These are phyloP conservation scores for Parnassius mnemosyne DNA, from an alignment of 2,888 invertebrate species.

Conservation along the genomic window DNA sequence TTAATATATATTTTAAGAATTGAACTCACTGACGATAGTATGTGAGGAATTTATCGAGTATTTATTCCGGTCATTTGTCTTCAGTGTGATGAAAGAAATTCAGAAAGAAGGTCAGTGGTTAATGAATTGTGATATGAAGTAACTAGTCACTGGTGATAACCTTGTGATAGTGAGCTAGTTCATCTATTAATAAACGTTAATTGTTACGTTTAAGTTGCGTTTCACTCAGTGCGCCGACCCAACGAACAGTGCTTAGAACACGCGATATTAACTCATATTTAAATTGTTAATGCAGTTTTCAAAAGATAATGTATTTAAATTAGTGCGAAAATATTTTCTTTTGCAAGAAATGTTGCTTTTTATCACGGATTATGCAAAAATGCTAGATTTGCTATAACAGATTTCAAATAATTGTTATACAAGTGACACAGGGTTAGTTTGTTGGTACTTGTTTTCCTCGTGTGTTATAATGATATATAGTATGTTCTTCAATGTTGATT, in stretches of 20 bases:
- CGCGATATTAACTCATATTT: too few relatives aligned
- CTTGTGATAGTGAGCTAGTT: conserved; percentile 55
- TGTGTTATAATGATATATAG: background rate
- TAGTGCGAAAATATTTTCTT: conserved; percentile 40
- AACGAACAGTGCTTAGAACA: too few relatives aligned
- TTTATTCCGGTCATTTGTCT: too few relatives aligned
- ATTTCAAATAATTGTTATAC: conserved; percentile 4
- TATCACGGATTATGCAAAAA: background rate
- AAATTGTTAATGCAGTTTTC: too few relatives aligned
- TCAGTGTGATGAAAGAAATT: too few relatives aligned
- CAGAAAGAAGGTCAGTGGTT: conserved; percentile 19
- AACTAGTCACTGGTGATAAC: conserved; percentile 51
- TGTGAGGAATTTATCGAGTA: background rate
- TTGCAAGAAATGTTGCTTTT: background rate
- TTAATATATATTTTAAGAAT: background rate
- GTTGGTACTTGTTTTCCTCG: conserved; percentile 9
- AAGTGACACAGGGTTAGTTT: conserved; percentile 4
- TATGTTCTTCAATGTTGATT: too few relatives aligned
- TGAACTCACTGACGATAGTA: conserved; percentile 2
- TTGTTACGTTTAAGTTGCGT: too few relatives aligned
- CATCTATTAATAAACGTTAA: too few relatives aligned
- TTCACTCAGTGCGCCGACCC: too few relatives aligned
- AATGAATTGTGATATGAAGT: conserved; percentile 33
- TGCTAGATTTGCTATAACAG: conserved; percentile 6
- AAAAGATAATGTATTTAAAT: conserved; percentile 45